Evolutionary conservation across 2,113 vertebrate genomes (phyloP), one percentile per base, ranked within the genome.

Genomic region (Siniperca knerii): DNA sequence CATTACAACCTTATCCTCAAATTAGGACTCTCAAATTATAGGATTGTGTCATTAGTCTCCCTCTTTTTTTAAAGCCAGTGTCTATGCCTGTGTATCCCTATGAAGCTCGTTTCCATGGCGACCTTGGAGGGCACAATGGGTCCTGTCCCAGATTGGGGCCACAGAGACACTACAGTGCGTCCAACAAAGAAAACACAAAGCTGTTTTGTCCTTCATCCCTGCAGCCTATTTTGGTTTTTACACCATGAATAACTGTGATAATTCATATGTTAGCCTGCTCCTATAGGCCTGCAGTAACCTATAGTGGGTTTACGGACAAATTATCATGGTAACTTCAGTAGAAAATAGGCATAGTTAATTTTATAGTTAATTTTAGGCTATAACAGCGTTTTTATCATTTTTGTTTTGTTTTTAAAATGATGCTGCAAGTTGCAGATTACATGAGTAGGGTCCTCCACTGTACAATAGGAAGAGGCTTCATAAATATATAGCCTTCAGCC

Each of bases 61-160:
- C 3, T 57, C 9, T 37, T 66, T 37, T 79, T 67, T 13, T 33
- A 65, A 67, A 78, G 20, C 42, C 20, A 78, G 3, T 13, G 68
- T 82, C 48, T 20, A 15, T 46, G 57, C 64, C 50, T 54, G 57
- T 75, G 77, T 66, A 54, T 65, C 60, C 70, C 6, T 8, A 73
- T 84, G 37, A 82, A 84, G 35, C 54, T 84, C n/a, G 82, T 94
- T 82, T 84, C 90, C 75, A 92, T 84, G 58, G 86, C 7, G 73
- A 91, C 80, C 42, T 79, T 73, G 77, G 58, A 82, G 77, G 65
- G 72, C 50, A 90, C 93, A 94, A 93, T 83, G 85, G 83, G 70
- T 57, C 67, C 82, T 92, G 94, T 92, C 90, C 87, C 84, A 93
- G 85, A 92, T 90, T 90, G 82, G 72, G 90, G 89, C 82, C 91